phyloP scores from a whole-genome alignment of 2,888 invertebrate species.

The Megaustenia siamemsis region DNA sequence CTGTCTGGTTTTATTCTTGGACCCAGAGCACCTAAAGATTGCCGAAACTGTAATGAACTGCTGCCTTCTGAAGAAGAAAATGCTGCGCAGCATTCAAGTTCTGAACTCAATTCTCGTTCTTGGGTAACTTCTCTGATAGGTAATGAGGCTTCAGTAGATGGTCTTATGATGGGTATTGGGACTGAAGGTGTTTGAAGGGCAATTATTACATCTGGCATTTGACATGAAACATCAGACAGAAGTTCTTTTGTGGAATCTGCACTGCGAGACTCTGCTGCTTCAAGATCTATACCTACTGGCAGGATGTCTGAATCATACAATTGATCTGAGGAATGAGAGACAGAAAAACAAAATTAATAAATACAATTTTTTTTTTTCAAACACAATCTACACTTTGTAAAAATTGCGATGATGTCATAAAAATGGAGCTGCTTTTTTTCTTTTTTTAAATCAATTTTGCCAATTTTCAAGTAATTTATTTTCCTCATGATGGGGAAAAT shows the following conservation, averaged over 20 bases:
- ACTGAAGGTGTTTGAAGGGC: background rate
- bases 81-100: constrained; percentile 36
- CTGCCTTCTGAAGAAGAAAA: constrained; percentile 40
- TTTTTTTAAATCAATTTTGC: too few species aligned
- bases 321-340: background rate
- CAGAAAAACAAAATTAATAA: background rate
- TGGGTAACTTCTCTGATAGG: constrained; percentile 9
- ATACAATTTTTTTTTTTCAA: too few species aligned
- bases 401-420: too few species aligned
- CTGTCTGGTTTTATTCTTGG: constrained; percentile 57
- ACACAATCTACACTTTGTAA: too few species aligned
- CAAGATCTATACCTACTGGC: constrained; percentile 66
- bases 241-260: constrained; percentile 75
- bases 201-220: constrained; percentile 50
- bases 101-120: constrained; percentile 31
- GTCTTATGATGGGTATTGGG: background rate
- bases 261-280: constrained; percentile 69
- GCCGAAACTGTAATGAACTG: constrained; percentile 18
- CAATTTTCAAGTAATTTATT: too few species aligned
- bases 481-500: too few species aligned
- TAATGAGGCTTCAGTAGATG: background rate
- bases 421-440: too few species aligned
- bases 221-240: constrained; percentile 66
- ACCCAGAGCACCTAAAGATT: constrained; percentile 14
- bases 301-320: constrained; percentile 40